A percentile compares a stretch with the other conserved stretches of the same genome.
Conservation (phyloP, 2,113 vertebrate genomes). For the Fregata magnificens region DNA sequence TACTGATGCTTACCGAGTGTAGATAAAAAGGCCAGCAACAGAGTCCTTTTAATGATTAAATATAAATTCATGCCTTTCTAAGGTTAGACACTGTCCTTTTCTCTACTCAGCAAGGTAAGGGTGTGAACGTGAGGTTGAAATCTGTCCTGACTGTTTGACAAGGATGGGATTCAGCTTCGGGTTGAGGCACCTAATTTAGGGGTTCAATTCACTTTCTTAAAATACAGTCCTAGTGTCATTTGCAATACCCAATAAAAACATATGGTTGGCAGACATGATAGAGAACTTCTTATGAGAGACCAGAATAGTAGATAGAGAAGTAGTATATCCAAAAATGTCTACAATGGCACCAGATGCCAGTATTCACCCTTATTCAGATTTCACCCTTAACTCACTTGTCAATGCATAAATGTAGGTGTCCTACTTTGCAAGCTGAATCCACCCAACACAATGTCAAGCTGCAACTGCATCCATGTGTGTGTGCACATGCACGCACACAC, state of each 20-base stretch:
- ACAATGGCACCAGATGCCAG: neutral
- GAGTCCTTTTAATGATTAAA: neutral
- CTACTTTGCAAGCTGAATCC: neutral
- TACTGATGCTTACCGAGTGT: neutral
- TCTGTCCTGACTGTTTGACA: neutral
- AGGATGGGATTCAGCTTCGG: neutral
- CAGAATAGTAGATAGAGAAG: neutral
- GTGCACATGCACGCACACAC: accelerated
- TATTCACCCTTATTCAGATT: neutral
- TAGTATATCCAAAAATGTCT: neutral
- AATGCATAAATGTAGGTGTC: too few relatives aligned
- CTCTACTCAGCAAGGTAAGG: neutral
- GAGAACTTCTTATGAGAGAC: neutral
- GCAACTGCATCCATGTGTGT: neutral
- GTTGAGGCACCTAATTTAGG: neutral
- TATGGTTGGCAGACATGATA: neutral
- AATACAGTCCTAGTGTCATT: neutral
- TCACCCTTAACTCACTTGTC: neutral
- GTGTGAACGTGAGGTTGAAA: neutral
- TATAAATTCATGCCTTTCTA: neutral
- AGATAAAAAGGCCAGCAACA: neutral
- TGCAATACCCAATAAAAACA: neutral
- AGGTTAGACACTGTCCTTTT: neutral
- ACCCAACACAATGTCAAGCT: neutral
- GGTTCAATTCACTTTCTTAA: neutral